Evolutionary conservation across 2,888 invertebrate genomes (phyloP), one percentile per base, ranked within the genome.

Genomic region (Celastrina argiolus): DNA sequence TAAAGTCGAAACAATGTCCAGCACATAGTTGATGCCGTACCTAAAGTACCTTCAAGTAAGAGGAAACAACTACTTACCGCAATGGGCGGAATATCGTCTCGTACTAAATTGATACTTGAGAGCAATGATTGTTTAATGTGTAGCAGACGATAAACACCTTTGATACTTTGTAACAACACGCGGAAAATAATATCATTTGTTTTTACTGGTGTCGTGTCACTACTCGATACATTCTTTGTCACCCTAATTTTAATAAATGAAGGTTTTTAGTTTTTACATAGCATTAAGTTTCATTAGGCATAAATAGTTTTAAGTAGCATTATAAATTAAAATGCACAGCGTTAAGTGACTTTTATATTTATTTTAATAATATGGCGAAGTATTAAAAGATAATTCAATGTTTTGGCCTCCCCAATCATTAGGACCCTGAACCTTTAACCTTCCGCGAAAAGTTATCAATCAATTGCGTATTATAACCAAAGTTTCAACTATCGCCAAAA

Each of bases 51-150:
- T 45, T 45, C n/a, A 31, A 31, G n/a, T 59, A 36, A 36, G 39
- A 39, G 61, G 61, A 61, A 61, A 39, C n/a, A 6, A 39, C 61
- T 61, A 61, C 39, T 61, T 61, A 61, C 39, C 22, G 61, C 61
- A 61, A 61, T 61, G 61, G 61, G 14, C 12, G 36, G 61, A 39
- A 61, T 61, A 61, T 61, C 18, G 22, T 61, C 61, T 61, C 39
- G 36, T 39, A 61, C 61, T 36, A 61, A 61, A 61, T 61, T 61
- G 61, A 61, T 61, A 61, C 61, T 61, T 61, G 61, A 61, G 59
- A 36, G 34, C 16, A 36, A 59, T 16, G 59, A 59, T 34, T 16
- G 31, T 31, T 34, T 59, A 34, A 31, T 31, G 58, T 10, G 59
- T 31, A 16, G 12, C 51, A 51, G 51, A 58, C 58, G 34, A 58